Evolutionary conservation across 2,888 invertebrate species (phyloP), one percentile per base, ranked within the genome.

Genomic region (Gymnosoma rotundatum): DNA sequence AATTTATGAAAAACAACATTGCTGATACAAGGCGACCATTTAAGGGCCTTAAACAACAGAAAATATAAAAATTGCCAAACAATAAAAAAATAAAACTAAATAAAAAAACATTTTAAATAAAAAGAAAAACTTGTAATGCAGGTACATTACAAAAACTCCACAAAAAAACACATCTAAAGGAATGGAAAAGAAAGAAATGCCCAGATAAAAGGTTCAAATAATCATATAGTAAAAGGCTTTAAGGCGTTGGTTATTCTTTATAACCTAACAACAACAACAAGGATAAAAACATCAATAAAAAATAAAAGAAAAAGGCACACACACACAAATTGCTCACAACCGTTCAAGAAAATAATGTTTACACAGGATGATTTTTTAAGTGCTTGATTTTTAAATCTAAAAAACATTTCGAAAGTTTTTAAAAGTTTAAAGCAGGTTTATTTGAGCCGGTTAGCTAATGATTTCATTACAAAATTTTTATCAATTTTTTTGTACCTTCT

Each of bases 191-290:
- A 66, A 25, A 38, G 36, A 58, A 56, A 66, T 10, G 16, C 56
- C 20, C 6, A 38, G 21, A 42, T 14, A 36, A 45, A 58, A 18
- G n/a, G 14, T 10, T 32, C 63, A 76, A 80, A 73, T 78, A 80
- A 79, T 84, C 80, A 84, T 78, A 81, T 70, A 84, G 70, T 78
- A 78, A 74, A 78, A 78, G 73, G 84, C 84, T 84, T 78, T 69
- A 69, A 88, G 87, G 89, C 89, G 89, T 89, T 42, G 42, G 42
- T 42, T 82, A 88, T 87, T 86, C 88, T 85, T 89, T 89, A 89
- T 89, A 90, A 89, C 88, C 86, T 78, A 81, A 70, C 76, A 79
- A 75, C 45, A 80, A 61, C 38, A 60, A 42, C 42, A 66, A 48
- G 1, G 48, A 63, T 32, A 73, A 78, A 54, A 74, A 69, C 64